Conservation (phyloP, 2,113 vertebrate species). For the Raja brachyura region DNA sequence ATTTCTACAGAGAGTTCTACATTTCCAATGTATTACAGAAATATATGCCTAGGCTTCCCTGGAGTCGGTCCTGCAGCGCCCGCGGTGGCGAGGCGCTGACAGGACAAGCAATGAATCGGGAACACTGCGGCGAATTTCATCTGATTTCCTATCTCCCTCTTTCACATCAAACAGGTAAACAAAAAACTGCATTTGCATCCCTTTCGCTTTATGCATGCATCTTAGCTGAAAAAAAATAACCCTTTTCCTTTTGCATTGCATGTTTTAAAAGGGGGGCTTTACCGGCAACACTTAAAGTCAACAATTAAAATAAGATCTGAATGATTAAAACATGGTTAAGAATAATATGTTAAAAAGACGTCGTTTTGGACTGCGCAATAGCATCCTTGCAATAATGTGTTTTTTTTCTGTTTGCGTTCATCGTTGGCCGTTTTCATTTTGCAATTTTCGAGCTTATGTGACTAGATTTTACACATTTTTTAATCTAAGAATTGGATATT, state of each 20-base stretch:
- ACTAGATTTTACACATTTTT: neutral
- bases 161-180: slow-evolving; percentile 35
- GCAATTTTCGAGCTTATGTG: neutral
- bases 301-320: neutral
- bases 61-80: slow-evolving; percentile 25
- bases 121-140: slow-evolving; percentile 21
- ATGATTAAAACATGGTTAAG: neutral
- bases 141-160: slow-evolving; percentile 13
- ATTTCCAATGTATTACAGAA: neutral
- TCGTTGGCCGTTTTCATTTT: neutral
- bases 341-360: neutral
- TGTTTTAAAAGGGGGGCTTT: neutral
- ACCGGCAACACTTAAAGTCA: neutral
- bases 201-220: slow-evolving; percentile 15
- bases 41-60: too few relatives aligned
- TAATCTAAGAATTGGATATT: neutral
- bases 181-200: slow-evolving; percentile 27
- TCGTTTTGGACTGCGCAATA: neutral
- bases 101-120: neutral
- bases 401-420: neutral
- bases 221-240: neutral
- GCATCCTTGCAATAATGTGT: neutral
- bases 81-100: neutral
- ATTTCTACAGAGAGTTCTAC: too few relatives aligned
- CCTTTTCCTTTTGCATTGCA: neutral